Percentiles rank a stretch among this genome's conserved stretches.
Conservation (phyloP, 2,113 vertebrate genomes). For the Chloebia gouldiae region DNA sequence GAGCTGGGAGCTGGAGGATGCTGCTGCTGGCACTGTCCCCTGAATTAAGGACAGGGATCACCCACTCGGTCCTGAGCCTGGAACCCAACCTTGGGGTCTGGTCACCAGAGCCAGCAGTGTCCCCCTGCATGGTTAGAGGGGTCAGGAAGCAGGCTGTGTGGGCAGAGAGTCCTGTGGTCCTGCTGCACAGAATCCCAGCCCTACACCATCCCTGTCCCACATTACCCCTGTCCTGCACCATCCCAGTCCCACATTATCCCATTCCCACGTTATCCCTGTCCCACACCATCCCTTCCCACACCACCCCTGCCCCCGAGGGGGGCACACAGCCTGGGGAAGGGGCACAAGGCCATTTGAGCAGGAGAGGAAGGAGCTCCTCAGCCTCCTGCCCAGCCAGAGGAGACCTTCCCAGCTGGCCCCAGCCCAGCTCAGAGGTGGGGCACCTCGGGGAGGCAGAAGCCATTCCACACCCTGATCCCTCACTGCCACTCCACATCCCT, state of each 20-base stretch:
- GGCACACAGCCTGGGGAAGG: background rate
- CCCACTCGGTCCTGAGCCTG: rapidly evolving
- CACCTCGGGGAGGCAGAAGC: rapidly evolving
- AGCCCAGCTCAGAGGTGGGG: background rate
- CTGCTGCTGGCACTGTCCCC: background rate
- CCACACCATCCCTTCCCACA: too few relatives aligned
- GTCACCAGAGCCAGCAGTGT: background rate
- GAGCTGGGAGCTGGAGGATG: background rate
- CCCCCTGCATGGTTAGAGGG: background rate
- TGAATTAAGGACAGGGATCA: rapidly evolving
- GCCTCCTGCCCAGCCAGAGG: background rate
- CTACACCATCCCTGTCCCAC: rapidly evolving
- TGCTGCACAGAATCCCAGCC: background rate
- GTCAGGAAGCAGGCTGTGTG: rapidly evolving
- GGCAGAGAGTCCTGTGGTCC: background rate
- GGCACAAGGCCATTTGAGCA: too few relatives aligned
- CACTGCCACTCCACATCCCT: background rate
- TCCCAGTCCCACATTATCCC: background rate
- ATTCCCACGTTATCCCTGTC: background rate
- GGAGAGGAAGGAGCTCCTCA: background rate
- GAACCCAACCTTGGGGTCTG: rapidly evolving
- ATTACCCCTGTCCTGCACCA: background rate
- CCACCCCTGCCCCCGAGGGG: rapidly evolving
- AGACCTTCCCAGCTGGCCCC: background rate
- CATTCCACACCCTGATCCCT: rapidly evolving